Evolutionary conservation across 1,140 invertebrate species (phyloP), one percentile per base, ranked within the genome.

Genomic region (Drosophila nikananu): DNA sequence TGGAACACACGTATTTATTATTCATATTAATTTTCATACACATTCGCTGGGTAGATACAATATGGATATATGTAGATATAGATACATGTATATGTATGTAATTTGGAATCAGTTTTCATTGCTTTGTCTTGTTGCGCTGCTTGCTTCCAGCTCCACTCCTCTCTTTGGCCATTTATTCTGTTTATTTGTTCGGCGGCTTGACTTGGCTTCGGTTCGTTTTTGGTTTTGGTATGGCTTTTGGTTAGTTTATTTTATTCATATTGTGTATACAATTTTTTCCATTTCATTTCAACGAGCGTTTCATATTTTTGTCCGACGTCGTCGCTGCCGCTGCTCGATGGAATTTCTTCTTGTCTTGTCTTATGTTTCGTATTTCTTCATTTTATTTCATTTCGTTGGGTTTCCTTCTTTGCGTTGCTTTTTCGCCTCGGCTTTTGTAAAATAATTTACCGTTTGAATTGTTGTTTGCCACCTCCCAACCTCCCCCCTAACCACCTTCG

Each of bases 391-490:
- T 70, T 77, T 77, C 25, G 12, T 52, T 73, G 51, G n/a, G 35
- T 75, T 62, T 51, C 67, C 67, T 81, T 81, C 70, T 70, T 75
- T 70, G 55, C 21, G 46, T 64, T 72, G 54, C 59, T 64, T 63
- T 23, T 63, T 66, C 4, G 58, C 25, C 39, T 66, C 57, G 62
- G 84, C 84, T 81, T 89, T 89, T 89, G 86, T 90, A 84, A 90
- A 89, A 90, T 84, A 90, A 86, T 90, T 89, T 89, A 89, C 86
- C 81, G 86, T 89, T 89, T 81, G 78, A 90, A 89, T 84, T 89
- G 81, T 62, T 86, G 78, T 79, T 71, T 81, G 70, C 81, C 27
- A 52, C 49, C 71, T 74, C 27, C 35, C 54, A 57, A 35, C 42
- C 58, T 60, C 17, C 27, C n/a, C 51, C 39, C 21, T 32, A 5